phyloP scores from a whole-genome alignment of 2,888 invertebrate genomes.

The Boloria selene region DNA sequence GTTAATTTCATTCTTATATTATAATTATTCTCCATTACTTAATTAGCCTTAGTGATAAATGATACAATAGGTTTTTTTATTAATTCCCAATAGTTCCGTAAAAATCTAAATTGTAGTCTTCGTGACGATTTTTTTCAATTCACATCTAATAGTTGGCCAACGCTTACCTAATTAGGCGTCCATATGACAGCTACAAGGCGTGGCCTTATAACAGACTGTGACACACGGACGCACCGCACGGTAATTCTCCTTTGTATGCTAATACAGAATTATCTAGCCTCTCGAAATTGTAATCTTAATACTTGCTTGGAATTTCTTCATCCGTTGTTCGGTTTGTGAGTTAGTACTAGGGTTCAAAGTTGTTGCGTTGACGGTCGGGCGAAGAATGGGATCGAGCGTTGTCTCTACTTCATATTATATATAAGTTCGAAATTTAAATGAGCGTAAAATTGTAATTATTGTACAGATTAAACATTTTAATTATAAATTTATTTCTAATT shows the following conservation, averaged over 20 bases:
- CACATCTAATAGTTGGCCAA: constrained; percentile 53
- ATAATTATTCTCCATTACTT: no score
- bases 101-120: constrained; percentile 13
- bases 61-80: no score
- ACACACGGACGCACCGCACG: constrained; percentile 74
- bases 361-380: constrained; percentile 19
- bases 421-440: constrained; percentile 1
- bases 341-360: constrained; percentile 39
- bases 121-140: constrained; percentile 21
- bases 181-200: constrained; percentile 80
- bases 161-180: constrained; percentile 77
- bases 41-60: no score
- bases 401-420: neutral
- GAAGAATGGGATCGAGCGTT: constrained; percentile 16
- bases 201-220: constrained; percentile 70
- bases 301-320: constrained; percentile 80
- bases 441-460: neutral
- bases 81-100: neutral
- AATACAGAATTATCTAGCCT: constrained; percentile 81
- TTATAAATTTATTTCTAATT: neutral
- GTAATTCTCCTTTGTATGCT: constrained; percentile 82
- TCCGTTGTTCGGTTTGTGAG: constrained; percentile 63
- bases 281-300: constrained; percentile 80
- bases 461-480: no score
- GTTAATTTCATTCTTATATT: no score